Percentiles rank a stretch among this genome's conserved stretches.
These are phyloP conservation scores for Scaptomyza hsui DNA, from an alignment of 1,140 invertebrate genomes.

Conservation along the genomic window DNA sequence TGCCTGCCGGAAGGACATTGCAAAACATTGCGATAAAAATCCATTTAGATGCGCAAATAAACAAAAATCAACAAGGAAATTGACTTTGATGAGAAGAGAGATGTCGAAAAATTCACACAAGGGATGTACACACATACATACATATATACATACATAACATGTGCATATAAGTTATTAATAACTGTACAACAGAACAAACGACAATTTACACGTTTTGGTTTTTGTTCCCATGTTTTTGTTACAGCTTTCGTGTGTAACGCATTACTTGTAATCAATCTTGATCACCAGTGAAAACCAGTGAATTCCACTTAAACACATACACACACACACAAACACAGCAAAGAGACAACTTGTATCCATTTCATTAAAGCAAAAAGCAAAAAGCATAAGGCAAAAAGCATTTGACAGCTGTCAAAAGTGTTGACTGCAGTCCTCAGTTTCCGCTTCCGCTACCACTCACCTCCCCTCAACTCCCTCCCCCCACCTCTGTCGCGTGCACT, in stretches of 20 bases:
- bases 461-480: too few relatives aligned
- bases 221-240: too few relatives aligned
- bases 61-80: slow-evolving; percentile 80
- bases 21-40: slow-evolving; percentile 80
- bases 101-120: slow-evolving; percentile 18
- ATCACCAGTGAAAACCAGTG: too few relatives aligned
- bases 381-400: too few relatives aligned
- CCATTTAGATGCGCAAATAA: slow-evolving; percentile 81
- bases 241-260: too few relatives aligned
- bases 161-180: too few relatives aligned
- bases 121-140: slow-evolving; percentile 1
- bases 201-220: not conserved
- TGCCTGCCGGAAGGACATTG: slow-evolving; percentile 67
- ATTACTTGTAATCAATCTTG: too few relatives aligned
- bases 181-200: too few relatives aligned
- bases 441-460: slow-evolving; percentile 25
- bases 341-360: slow-evolving; percentile 25
- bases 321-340: not conserved
- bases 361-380: not conserved
- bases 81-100: slow-evolving; percentile 77
- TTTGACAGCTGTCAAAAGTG: slow-evolving; percentile 74
- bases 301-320: slow-evolving; percentile 13
- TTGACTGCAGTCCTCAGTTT: slow-evolving; percentile 39
- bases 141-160: not conserved
- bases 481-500: too few relatives aligned